Evolutionary conservation across 2,113 vertebrate genomes (phyloP).

Genomic region (Ptychochromis oligacanthus): DNA sequence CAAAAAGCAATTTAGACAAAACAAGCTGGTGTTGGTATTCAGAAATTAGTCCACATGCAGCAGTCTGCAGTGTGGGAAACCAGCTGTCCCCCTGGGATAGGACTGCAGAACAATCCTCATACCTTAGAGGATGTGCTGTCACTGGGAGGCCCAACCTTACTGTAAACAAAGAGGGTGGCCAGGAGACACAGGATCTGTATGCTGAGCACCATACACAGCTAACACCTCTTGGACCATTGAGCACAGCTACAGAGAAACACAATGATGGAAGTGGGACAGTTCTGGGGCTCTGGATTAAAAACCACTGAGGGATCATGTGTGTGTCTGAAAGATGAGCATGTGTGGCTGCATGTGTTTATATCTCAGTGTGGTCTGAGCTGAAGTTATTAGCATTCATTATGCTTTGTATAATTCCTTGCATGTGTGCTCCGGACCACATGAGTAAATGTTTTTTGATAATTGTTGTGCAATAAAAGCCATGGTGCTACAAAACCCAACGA

Average conservation of each 20-base stretch:
- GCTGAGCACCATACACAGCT: conserved; percentile 23
- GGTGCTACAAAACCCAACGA: conserved; percentile 38
- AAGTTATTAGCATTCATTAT: conserved; percentile 41
- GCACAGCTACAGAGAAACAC: neutral
- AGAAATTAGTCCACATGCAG: conserved; percentile 21
- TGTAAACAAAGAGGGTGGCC: conserved; percentile 34
- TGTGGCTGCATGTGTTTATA: conserved; percentile 8
- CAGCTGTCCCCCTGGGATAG: conserved; percentile 46
- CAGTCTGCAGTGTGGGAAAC: conserved; percentile 58
- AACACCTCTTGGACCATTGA: conserved; percentile 25
- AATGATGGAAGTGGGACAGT: conserved; percentile 4
- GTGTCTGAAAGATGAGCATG: neutral
- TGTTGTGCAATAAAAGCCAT: conserved; percentile 47
- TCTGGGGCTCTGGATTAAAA: conserved; percentile 23
- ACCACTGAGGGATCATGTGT: conserved; percentile 1
- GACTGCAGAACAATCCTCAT: conserved; percentile 32
- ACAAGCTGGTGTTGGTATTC: conserved; percentile 8
- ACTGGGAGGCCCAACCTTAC: conserved; percentile 47
- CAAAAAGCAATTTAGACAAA: neutral
- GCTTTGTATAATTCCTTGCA: conserved; percentile 26
- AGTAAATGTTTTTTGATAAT: conserved; percentile 35
- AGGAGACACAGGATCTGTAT: conserved; percentile 47
- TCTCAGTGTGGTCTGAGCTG: conserved; percentile 26
- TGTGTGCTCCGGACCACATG: conserved; percentile 29
- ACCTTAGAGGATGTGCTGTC: conserved; percentile 44